These are phyloP conservation scores for Notarius lentiginosus DNA, from an alignment of 2,113 vertebrate species.

Conservation along the genomic window DNA sequence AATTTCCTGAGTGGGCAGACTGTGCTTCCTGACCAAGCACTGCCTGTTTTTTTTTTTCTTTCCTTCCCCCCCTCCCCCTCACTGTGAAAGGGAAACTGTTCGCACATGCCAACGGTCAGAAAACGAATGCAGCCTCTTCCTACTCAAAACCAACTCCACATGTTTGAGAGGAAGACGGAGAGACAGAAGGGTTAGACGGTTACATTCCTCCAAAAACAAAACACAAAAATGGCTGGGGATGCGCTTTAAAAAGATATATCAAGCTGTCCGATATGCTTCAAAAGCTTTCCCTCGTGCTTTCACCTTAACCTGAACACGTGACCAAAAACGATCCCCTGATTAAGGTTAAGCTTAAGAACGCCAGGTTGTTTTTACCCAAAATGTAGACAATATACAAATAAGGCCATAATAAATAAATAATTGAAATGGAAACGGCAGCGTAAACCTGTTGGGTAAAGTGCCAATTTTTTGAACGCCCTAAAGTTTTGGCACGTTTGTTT, in stretches of 20 bases:
- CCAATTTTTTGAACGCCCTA: not conserved
- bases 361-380: not conserved
- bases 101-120: conserved; percentile 68
- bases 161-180: conserved; percentile 54
- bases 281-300: no score
- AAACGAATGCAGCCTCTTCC: conserved; percentile 64
- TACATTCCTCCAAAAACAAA: not conserved
- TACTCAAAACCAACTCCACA: conserved; percentile 63
- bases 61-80: conserved; percentile 54
- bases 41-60: conserved; percentile 60
- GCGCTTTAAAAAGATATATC: not conserved
- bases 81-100: conserved; percentile 92
- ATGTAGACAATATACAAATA: not conserved
- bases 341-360: not conserved
- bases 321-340: not conserved
- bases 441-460: no score
- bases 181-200: conserved; percentile 32
- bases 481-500: not conserved
- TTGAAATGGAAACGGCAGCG: not conserved
- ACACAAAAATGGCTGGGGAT: not conserved
- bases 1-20: conserved; percentile 99
- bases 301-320: not conserved
- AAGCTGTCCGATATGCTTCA: not conserved
- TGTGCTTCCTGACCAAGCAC: conserved; percentile 93
- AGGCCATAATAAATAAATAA: not conserved